A percentile compares a stretch with the other conserved stretches of the same genome.
Evolutionary conservation across 2,797 vertebrate species (phyloP).

Genomic region (Bradypodion pumilum): DNA sequence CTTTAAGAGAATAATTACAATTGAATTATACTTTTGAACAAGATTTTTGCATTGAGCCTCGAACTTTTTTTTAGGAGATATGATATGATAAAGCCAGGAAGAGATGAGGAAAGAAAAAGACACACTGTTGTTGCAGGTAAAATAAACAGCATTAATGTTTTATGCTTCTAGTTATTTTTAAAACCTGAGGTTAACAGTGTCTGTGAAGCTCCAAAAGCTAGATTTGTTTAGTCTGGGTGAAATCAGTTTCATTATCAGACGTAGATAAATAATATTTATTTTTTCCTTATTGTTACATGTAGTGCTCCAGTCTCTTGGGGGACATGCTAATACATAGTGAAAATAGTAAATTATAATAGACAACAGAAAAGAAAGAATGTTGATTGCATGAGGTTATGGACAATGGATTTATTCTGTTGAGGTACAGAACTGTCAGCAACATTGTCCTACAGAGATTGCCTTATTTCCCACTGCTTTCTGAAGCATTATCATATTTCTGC

Average conservation of each 20-base stretch:
- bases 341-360: constrained; percentile 60
- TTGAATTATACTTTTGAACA: too few relatives aligned
- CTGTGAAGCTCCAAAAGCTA: constrained; percentile 69
- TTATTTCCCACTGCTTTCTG: background rate
- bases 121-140: constrained; percentile 39
- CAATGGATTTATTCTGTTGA: background rate
- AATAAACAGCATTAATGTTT: constrained; percentile 57
- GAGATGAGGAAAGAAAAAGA: constrained; percentile 52
- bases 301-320: constrained; percentile 48
- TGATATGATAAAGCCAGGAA: constrained; percentile 41
- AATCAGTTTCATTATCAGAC: constrained; percentile 57
- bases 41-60: too few relatives aligned
- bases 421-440: background rate
- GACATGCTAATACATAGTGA: constrained; percentile 65
- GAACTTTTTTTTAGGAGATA: too few relatives aligned
- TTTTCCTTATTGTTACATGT: constrained; percentile 50
- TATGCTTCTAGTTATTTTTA: constrained; percentile 65
- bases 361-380: constrained; percentile 30
- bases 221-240: constrained; percentile 60
- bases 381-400: background rate
- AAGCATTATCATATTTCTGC: background rate
- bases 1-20: too few relatives aligned
- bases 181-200: constrained; percentile 68
- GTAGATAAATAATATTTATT: constrained; percentile 52
- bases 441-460: background rate